Evolutionary conservation across 2,113 vertebrate genomes (phyloP).

Genomic region (Macroglossus sobrinus): DNA sequence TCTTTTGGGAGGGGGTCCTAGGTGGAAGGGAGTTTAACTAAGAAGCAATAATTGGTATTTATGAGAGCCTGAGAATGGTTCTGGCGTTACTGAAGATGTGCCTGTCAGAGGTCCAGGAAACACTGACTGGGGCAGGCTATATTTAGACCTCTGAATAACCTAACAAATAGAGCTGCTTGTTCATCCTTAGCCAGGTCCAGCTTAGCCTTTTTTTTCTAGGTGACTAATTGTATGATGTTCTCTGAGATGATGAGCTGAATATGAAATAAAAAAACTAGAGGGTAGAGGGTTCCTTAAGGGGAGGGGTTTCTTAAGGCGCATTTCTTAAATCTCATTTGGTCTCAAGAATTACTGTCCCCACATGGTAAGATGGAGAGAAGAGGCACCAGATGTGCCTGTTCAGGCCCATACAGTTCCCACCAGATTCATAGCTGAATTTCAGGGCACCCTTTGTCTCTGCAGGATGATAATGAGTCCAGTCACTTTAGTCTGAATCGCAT

Average conservation of each 20-base stretch:
- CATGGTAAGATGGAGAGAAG: not conserved
- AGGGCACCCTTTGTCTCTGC: slow-evolving; percentile 25
- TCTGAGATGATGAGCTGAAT: not conserved
- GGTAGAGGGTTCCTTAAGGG: not conserved
- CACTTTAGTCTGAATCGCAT: not conserved
- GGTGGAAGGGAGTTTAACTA: not conserved
- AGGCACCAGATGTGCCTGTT: not conserved
- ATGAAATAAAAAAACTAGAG: not conserved
- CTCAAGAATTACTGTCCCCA: not conserved
- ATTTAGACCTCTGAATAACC: not conserved
- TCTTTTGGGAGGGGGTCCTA: not conserved
- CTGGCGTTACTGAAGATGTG: not conserved
- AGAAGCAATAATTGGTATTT: not conserved
- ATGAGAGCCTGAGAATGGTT: not conserved
- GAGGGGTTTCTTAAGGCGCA: not conserved
- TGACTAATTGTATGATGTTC: not conserved
- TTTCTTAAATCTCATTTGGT: not conserved
- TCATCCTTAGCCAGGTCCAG: not conserved
- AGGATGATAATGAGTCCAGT: not conserved
- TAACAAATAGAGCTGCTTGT: not conserved
- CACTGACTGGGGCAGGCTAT: not conserved
- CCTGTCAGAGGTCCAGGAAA: not conserved
- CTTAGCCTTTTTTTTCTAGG: not conserved
- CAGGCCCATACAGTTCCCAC: not conserved
- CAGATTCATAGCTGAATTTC: not conserved